A percentile compares a stretch with the other conserved stretches of the same genome.
These are phyloP conservation scores for Drosophila sulfurigaster DNA, from an alignment of 1,140 invertebrate genomes.

Conservation along the genomic window DNA sequence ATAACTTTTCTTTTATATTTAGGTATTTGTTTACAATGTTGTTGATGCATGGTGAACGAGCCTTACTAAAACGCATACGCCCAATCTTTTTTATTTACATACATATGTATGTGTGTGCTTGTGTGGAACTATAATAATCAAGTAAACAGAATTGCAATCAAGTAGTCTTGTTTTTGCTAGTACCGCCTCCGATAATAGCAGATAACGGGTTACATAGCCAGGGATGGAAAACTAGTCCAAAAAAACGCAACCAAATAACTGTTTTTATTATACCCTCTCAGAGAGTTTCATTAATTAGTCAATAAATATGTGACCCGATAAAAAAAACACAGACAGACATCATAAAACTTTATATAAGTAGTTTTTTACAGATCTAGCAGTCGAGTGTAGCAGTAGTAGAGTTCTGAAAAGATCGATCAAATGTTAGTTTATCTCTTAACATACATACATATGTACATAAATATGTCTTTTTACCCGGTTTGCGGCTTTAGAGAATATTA, in stretches of 20 bases:
- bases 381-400: no score
- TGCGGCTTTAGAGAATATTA: no score
- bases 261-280: background rate
- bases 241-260: background rate
- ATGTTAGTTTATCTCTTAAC: no score
- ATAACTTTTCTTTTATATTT: background rate
- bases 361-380: no score
- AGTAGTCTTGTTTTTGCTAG: slow-evolving; percentile 37
- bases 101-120: slow-evolving; percentile 1
- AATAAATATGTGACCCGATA: no score
- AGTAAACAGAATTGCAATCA: slow-evolving; percentile 33
- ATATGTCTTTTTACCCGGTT: no score
- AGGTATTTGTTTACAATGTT: background rate
- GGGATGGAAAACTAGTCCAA: background rate
- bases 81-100: background rate
- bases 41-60: background rate
- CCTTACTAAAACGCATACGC: background rate
- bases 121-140: slow-evolving; percentile 8
- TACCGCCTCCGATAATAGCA: slow-evolving; percentile 27
- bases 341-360: no score
- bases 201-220: slow-evolving; percentile 25
- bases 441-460: no score
- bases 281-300: no score
- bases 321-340: no score
- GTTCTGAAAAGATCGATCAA: no score